A percentile compares a stretch with the other conserved stretches of the same genome.
phyloP scores from a whole-genome alignment of 2,113 vertebrate genomes.

The Ondatra zibethicus region DNA sequence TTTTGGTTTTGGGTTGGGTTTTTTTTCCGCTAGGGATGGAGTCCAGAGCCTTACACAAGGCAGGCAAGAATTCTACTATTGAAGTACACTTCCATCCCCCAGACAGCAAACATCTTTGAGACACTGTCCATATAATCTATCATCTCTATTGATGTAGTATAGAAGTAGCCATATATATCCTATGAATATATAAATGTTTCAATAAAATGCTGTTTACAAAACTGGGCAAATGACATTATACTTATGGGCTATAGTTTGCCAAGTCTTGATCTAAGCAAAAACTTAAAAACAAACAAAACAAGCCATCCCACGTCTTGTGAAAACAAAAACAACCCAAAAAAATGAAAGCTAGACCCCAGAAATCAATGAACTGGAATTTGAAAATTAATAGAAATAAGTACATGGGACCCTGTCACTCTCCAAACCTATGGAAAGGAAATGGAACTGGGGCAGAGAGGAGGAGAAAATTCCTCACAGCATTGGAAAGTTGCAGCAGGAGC shows the following conservation, averaged over 20 bases:
- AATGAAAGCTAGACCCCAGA: background rate
- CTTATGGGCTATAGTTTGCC: background rate
- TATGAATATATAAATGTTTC: background rate
- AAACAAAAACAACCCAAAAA: background rate
- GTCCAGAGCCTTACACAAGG: too few relatives aligned
- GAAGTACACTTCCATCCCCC: background rate
- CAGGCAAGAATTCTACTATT: background rate
- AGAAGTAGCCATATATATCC: background rate
- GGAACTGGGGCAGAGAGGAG: background rate
- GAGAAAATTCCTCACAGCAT: conserved; percentile 1
- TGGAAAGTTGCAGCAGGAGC: background rate
- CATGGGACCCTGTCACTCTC: background rate
- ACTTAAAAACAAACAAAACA: background rate
- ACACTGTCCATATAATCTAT: background rate
- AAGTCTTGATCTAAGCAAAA: background rate
- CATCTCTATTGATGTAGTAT: background rate
- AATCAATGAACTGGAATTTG: background rate
- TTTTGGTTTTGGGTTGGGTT: background rate
- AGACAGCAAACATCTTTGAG: background rate
- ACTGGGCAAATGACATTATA: background rate
- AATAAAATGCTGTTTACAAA: conserved; percentile 58
- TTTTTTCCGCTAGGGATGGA: background rate
- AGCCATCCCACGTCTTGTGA: background rate
- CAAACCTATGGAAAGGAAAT: background rate
- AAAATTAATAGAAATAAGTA: background rate